Evolutionary conservation across 2,888 invertebrate species (phyloP).

Genomic region (Drosophila fungiperda): DNA sequence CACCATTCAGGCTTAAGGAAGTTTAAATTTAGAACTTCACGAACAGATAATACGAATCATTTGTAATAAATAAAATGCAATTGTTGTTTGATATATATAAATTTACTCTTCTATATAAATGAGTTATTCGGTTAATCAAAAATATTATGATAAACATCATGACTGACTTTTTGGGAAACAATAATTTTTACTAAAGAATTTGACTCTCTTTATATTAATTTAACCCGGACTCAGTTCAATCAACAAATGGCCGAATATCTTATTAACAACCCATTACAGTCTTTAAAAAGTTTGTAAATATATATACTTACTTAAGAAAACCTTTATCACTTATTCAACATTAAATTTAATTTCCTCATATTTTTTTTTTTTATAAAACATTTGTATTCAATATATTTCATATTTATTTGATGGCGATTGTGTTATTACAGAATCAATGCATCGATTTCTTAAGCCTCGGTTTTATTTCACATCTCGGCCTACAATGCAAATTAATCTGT

Average conservation of each 20-base stretch:
- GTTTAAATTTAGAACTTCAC: background rate
- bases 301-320: background rate
- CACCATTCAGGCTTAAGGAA: slow-evolving; percentile 9
- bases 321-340: background rate
- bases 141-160: background rate
- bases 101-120: background rate
- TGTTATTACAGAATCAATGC: background rate
- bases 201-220: background rate
- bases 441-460: slow-evolving; percentile 1
- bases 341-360: no score
- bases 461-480: slow-evolving; percentile 35
- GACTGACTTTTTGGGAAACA: background rate
- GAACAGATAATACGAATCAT: background rate
- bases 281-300: background rate
- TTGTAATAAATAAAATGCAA: background rate
- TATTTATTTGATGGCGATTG: background rate
- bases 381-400: background rate
- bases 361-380: background rate
- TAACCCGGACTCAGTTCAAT: background rate
- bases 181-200: background rate
- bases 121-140: background rate
- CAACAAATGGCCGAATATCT: background rate
- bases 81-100: background rate
- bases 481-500: slow-evolving; percentile 14
- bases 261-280: background rate